Evolutionary conservation across 2,113 vertebrate genomes (phyloP).

Genomic region (Phocoena sinus): DNA sequence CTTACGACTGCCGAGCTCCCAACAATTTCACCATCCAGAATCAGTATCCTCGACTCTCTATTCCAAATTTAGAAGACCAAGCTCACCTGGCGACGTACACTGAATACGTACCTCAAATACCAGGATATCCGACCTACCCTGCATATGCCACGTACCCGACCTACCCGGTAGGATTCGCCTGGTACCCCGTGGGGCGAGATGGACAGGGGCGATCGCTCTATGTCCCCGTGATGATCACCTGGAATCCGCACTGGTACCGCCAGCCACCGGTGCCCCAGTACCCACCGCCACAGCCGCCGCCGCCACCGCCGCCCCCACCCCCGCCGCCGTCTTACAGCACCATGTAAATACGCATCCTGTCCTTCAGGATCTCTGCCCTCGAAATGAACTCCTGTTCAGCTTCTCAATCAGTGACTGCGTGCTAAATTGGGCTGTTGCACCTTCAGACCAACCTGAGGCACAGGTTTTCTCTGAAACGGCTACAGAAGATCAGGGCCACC

Average conservation of each 20-base stretch:
- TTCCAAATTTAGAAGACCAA: conserved; percentile 66
- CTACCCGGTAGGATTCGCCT: conserved; percentile 58
- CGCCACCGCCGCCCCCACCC: background rate
- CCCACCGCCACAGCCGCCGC: conserved; percentile 25
- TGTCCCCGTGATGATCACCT: conserved; percentile 66
- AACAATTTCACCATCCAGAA: conserved; percentile 63
- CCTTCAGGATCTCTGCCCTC: conserved; percentile 43
- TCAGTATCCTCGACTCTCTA: conserved; percentile 61
- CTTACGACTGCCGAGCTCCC: conserved; percentile 60
- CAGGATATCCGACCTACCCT: conserved; percentile 17
- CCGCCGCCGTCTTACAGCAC: conserved; percentile 41
- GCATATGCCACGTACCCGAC: background rate
- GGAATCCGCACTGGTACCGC: conserved; percentile 62
- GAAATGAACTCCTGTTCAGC: background rate
- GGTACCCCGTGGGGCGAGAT: conserved; percentile 71
- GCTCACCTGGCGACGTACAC: conserved; percentile 65
- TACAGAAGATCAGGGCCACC: background rate
- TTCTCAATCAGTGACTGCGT: conserved; percentile 50
- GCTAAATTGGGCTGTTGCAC: background rate
- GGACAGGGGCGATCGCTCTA: conserved; percentile 51
- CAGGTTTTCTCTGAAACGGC: background rate
- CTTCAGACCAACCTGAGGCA: conserved; percentile 19
- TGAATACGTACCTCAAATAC: conserved; percentile 59
- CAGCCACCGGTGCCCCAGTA: conserved; percentile 65
- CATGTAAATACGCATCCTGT: conserved; percentile 3